Percentiles rank a stretch among this genome's conserved stretches.
phyloP scores from a whole-genome alignment of 2,113 vertebrate genomes.

The Mormyrus iriodes region DNA sequence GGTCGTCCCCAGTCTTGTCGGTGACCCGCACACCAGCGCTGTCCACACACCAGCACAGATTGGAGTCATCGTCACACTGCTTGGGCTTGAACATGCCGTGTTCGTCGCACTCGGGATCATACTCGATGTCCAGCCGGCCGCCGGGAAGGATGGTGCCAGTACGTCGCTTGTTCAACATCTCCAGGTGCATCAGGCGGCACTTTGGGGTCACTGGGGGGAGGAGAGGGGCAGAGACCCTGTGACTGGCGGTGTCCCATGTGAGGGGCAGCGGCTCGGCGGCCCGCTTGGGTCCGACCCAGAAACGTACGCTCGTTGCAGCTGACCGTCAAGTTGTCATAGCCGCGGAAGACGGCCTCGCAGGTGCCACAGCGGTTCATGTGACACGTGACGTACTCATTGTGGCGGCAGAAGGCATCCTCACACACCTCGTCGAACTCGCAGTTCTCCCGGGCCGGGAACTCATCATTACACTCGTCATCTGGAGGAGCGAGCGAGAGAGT shows the following conservation, averaged over 20 bases:
- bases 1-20: conserved; percentile 38
- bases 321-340: conserved; percentile 40
- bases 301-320: conserved; percentile 35
- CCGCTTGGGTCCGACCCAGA: not conserved
- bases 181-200: conserved; percentile 35
- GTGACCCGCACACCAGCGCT: conserved; percentile 40
- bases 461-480: conserved; percentile 43
- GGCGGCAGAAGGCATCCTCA: conserved; percentile 38
- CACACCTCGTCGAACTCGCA: conserved; percentile 44
- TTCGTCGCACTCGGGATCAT: conserved; percentile 31
- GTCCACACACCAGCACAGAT: conserved; percentile 43
- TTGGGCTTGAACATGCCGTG: conserved; percentile 38
- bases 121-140: conserved; percentile 31
- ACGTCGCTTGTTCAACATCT: conserved; percentile 36
- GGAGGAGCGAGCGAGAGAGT: not conserved
- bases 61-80: conserved; percentile 41
- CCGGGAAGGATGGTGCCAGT: conserved; percentile 14
- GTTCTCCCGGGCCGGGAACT: conserved; percentile 37
- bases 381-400: conserved; percentile 43
- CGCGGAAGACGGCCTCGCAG: conserved; percentile 38
- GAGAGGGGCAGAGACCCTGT: not conserved
- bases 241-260: not conserved
- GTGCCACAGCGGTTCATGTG: conserved; percentile 42
- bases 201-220: conserved; percentile 33
- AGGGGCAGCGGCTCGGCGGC: not conserved